Percentiles rank a stretch among this genome's conserved stretches.
Conservation (phyloP, 2,113 vertebrate species). For the Calonectris borealis region DNA sequence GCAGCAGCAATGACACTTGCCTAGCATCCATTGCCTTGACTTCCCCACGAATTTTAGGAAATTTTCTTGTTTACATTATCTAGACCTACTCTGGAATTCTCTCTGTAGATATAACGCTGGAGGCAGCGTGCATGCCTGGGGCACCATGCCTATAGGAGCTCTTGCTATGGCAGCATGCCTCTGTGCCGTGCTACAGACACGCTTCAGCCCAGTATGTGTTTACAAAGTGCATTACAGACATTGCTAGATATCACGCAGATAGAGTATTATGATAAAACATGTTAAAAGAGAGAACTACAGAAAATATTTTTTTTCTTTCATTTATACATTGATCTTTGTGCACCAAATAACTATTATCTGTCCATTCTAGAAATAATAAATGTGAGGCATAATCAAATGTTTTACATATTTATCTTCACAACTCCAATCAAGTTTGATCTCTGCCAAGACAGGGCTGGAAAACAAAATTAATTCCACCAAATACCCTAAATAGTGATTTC, state of each 20-base stretch:
- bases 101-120: background rate
- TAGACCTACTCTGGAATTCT: background rate
- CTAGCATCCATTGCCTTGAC: background rate
- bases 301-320: background rate
- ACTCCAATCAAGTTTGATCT: background rate
- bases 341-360: background rate
- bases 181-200: accelerated
- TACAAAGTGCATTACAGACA: background rate
- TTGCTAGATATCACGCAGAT: accelerated
- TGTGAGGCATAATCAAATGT: background rate
- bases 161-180: accelerated
- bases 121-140: accelerated
- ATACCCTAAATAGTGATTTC: background rate
- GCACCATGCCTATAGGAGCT: accelerated
- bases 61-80: accelerated
- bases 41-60: accelerated
- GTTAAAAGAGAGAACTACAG: background rate
- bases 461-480: background rate
- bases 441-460: background rate
- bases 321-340: background rate
- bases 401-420: background rate
- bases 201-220: accelerated
- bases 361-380: background rate
- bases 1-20: accelerated
- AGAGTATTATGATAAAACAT: background rate